Evolutionary conservation across 2,797 vertebrate species (phyloP), one percentile per base, ranked within the genome.

Genomic region (Parambassis ranga): DNA sequence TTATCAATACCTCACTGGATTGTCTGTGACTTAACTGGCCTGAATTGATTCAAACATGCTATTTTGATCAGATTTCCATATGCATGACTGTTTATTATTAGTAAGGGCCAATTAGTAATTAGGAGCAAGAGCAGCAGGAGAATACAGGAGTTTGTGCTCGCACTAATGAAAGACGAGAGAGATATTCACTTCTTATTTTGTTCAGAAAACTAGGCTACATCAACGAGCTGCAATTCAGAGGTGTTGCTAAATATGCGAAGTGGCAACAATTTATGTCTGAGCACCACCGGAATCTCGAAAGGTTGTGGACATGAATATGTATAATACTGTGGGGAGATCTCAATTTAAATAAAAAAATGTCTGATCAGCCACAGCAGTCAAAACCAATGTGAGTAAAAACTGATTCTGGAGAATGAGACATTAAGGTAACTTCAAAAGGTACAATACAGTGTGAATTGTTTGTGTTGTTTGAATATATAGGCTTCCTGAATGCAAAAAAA

Each of bases 71-170:
- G 39, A 75, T 82, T 74, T 78, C 66, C 73, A 82, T 85, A 82
- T 74, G 72, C 70, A 81, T 65, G 72, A 50, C 43, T 75, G 71
- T 81, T 82, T 85, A 85, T 85, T 85, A 81, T 77, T 81, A 77
- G 75, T 55, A 60, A 48, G 51, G 63, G 65, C 72, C 77, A 84
- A 82, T 84, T 87, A 85, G 72, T 50, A 60, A 81, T 80, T 69
- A 81, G 61, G 61, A 75, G 55, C 43, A 56, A 46, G 55, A 71
- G 75, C 71, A 71, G 61, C 58, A 22, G 47, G 79, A 72, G 65
- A 65, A 72, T 22, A 56, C 37, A 4, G 9, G 9, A 15, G 26
- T 14, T 38, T 24, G 65, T 6, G 57, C 43, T 51, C 0, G 19
- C 50, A 38, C 62, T 75, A 49, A 80, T 76, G 64, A 86, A 84